Evolutionary conservation across 2,888 invertebrate genomes (phyloP).

Genomic region (Thereva unica): DNA sequence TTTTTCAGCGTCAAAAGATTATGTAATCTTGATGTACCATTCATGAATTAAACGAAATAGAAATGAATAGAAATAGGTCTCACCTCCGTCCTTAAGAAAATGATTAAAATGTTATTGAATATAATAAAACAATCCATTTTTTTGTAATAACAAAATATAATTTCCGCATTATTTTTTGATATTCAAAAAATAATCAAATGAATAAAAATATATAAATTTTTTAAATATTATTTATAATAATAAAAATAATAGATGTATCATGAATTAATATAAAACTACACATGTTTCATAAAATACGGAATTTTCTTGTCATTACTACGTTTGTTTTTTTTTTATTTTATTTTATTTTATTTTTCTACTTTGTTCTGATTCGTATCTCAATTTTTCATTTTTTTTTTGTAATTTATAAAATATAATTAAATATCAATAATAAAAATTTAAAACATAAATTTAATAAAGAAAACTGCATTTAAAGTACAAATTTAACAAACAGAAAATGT

Average conservation of each 20-base stretch:
- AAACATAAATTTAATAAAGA: slow-evolving; percentile 4
- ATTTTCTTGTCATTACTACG: slow-evolving; percentile 11
- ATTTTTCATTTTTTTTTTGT: neutral
- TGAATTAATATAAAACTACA: slow-evolving; percentile 14
- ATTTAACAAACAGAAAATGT: neutral
- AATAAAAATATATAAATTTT: slow-evolving; percentile 29
- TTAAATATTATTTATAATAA: slow-evolving; percentile 32
- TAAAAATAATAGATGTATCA: slow-evolving; percentile 25
- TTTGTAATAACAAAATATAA: slow-evolving; percentile 36
- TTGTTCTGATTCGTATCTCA: too few relatives aligned
- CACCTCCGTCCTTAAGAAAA: too few relatives aligned
- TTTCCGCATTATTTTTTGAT: slow-evolving; percentile 23
- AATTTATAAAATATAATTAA: neutral
- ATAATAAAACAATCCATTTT: slow-evolving; percentile 3
- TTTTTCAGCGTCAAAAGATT: too few relatives aligned
- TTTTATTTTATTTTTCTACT: neutral
- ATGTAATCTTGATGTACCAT: too few relatives aligned
- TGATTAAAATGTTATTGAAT: slow-evolving; percentile 2
- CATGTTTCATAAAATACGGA: neutral
- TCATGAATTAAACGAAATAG: too few relatives aligned
- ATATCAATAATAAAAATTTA: neutral
- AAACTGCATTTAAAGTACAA: neutral
- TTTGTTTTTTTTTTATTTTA: neutral
- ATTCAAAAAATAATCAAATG: slow-evolving; percentile 28
- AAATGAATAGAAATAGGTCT: too few relatives aligned